Percentiles rank a stretch among this genome's conserved stretches.
phyloP scores from a whole-genome alignment of 2,888 invertebrate species.

The Cordilura impudica region DNA sequence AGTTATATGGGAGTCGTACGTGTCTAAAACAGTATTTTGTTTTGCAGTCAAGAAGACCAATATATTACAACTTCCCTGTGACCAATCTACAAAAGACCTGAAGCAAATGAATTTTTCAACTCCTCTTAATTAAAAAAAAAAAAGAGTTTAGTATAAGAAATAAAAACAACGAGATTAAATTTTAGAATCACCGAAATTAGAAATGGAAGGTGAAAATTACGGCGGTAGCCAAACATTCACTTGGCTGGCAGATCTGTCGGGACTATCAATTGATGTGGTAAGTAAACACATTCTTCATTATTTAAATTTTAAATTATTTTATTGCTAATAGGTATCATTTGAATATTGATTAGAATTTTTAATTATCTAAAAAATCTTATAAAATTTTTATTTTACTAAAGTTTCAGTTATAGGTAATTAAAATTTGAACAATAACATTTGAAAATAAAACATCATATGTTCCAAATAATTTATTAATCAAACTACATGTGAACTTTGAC shows the following conservation, averaged over 20 bases:
- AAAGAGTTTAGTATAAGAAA: constrained; percentile 4
- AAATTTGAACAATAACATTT: no score
- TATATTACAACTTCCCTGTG: not conserved
- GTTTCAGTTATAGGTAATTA: no score
- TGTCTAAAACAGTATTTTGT: constrained; percentile 3
- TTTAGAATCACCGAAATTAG: constrained; percentile 71
- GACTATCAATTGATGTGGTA: constrained; percentile 89
- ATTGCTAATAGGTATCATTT: no score
- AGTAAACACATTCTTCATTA: constrained; percentile 73
- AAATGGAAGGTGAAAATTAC: constrained; percentile 78
- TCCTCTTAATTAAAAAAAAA: not conserved
- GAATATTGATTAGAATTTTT: no score
- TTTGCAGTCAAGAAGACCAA: constrained; percentile 23
- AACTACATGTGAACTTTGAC: no score
- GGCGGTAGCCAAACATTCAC: constrained; percentile 85
- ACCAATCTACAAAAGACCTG: constrained; percentile 4
- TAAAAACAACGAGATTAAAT: constrained; percentile 63
- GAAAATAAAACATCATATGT: no score
- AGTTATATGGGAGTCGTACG: not conserved
- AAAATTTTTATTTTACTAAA: no score
- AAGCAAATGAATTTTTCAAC: constrained; percentile 6
- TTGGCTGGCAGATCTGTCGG: constrained; percentile 83
- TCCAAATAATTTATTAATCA: no score
- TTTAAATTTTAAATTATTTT: not conserved
- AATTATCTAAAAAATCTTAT: no score